Conservation (phyloP, 1,140 invertebrate genomes). For the Globodera ellingtonae region DNA sequence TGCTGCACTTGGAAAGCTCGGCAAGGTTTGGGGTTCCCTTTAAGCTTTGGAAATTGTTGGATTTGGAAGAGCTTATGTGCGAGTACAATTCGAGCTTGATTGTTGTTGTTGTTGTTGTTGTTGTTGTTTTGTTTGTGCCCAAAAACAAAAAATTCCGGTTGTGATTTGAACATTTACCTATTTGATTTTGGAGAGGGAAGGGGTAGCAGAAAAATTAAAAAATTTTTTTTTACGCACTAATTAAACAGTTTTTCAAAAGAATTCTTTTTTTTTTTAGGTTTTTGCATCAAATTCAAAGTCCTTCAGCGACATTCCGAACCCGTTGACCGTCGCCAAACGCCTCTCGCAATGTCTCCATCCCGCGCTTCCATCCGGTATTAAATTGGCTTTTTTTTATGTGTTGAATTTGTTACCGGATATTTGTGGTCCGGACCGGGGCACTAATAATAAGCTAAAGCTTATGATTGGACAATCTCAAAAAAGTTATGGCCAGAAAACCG, state of each 20-base stretch:
- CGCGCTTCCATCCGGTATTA: constrained; percentile 76
- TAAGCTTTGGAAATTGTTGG: too few species aligned
- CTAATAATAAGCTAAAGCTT: too few species aligned
- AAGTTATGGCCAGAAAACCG: too few species aligned
- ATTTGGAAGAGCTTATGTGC: neutral
- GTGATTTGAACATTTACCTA: too few species aligned
- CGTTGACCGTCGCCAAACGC: constrained; percentile 87
- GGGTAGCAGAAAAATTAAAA: too few species aligned
- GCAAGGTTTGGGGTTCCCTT: constrained; percentile 74
- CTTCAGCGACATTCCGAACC: constrained; percentile 77
- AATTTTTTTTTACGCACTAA: too few species aligned
- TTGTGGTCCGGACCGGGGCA: too few species aligned
- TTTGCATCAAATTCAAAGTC: constrained; percentile 74
- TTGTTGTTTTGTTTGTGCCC: neutral
- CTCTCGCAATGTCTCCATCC: constrained; percentile 93
- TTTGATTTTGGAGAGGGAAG: too few species aligned
- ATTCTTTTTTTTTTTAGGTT: constrained; percentile 70
- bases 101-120: too few species aligned
- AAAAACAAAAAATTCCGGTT: neutral
- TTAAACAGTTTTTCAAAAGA: too few species aligned
- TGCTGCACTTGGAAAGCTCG: constrained; percentile 84
- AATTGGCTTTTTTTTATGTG: constrained; percentile 15
- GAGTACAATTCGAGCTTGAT: neutral
- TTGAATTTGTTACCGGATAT: too few species aligned
- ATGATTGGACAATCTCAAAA: too few species aligned